Conservation (phyloP, 23 tunicate genomes). For the Halocynthia aurantium region DNA sequence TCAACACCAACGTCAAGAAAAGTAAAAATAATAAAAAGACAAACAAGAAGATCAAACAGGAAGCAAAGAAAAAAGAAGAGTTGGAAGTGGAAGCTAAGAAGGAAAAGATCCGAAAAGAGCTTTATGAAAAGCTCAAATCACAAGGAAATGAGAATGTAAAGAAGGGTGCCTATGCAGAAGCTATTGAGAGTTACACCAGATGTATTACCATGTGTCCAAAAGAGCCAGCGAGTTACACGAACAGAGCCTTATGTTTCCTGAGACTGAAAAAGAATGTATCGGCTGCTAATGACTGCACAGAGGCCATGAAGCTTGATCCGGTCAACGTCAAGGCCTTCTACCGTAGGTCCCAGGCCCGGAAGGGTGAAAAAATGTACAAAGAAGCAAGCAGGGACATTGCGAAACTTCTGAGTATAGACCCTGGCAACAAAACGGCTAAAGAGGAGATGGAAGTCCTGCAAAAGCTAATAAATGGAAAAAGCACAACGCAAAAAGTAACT, state of each 20-base stretch:
- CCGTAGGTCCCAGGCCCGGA: constrained; percentile 62
- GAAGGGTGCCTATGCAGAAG: constrained; percentile 45
- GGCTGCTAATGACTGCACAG: constrained; percentile 57
- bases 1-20: neutral
- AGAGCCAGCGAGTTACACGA: constrained; percentile 82
- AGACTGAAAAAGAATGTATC: constrained; percentile 60
- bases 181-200: constrained; percentile 75
- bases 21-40: neutral
- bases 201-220: constrained; percentile 67
- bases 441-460: constrained; percentile 23
- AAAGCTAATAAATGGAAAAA: constrained; percentile 1
- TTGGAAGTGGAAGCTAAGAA: constrained; percentile 38
- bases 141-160: constrained; percentile 61
- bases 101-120: constrained; percentile 34
- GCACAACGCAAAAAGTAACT: neutral
- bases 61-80: constrained; percentile 5
- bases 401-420: constrained; percentile 54
- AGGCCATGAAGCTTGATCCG: constrained; percentile 69
- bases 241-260: constrained; percentile 86
- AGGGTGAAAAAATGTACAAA: constrained; percentile 25
- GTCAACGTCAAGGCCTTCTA: constrained; percentile 70
- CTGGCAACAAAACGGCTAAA: constrained; percentile 50
- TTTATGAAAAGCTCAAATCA: constrained; percentile 49
- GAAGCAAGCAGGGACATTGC: constrained; percentile 56
- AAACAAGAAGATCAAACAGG: constrained; percentile 1